Evolutionary conservation across 2,113 vertebrate genomes (phyloP).

Genomic region (Leucoraja erinaceus): DNA sequence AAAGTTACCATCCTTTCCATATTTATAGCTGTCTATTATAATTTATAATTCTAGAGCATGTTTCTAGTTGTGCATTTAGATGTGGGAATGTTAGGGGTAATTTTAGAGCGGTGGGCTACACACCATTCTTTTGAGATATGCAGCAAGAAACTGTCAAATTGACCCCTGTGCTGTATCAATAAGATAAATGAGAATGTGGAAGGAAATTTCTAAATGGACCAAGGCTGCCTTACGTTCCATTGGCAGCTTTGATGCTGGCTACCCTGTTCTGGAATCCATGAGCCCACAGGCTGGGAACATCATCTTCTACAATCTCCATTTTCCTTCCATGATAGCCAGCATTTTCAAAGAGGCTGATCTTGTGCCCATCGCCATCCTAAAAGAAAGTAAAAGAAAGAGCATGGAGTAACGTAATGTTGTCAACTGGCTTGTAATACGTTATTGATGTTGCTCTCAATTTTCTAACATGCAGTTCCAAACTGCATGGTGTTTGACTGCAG

Average conservation of each 20-base stretch:
- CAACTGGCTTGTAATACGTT: no score
- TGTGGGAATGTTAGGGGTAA: neutral
- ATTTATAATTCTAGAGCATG: neutral
- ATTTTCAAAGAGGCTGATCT: conserved; percentile 38
- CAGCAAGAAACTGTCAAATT: neutral
- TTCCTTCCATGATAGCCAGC: conserved; percentile 27
- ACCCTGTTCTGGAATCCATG: conserved; percentile 39
- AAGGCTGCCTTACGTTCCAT: conserved; percentile 33
- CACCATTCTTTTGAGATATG: neutral
- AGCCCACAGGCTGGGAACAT: conserved; percentile 38
- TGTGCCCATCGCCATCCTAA: conserved; percentile 30
- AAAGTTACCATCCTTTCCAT: neutral
- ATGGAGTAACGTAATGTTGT: neutral
- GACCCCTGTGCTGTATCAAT: neutral
- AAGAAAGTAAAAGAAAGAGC: neutral
- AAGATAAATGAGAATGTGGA: neutral
- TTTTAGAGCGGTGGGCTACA: neutral
- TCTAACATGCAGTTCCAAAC: no score
- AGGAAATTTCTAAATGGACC: neutral
- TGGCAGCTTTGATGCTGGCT: conserved; percentile 31
- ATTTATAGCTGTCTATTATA: neutral
- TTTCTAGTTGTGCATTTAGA: no score
- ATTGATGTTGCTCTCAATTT: no score
- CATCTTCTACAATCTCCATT: conserved; percentile 40
- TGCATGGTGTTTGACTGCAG: no score